Conservation (phyloP, 2,113 vertebrate genomes). For the Lycocorax pyrrhopterus region DNA sequence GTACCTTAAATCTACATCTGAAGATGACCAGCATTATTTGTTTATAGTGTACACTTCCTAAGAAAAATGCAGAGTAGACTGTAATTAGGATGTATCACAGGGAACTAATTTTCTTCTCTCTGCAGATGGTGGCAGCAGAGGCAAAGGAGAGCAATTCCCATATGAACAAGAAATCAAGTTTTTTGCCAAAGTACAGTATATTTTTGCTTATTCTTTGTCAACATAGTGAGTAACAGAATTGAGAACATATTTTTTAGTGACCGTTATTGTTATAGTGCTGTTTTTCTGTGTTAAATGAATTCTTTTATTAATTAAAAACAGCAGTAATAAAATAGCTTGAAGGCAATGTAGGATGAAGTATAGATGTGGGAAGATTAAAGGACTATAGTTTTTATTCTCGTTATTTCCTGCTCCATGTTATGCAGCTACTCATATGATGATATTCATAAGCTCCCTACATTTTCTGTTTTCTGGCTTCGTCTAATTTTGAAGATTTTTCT, state of each 20-base stretch:
- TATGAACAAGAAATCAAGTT: conserved; percentile 97
- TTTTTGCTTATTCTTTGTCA: conserved; percentile 27
- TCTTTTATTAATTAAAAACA: neutral
- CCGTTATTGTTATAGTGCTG: neutral
- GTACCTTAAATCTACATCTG: neutral
- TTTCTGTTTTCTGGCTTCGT: neutral
- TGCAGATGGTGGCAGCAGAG: conserved; percentile 82
- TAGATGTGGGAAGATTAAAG: neutral
- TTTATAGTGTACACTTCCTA: neutral
- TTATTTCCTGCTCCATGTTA: neutral
- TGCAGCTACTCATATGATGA: neutral
- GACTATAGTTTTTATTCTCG: neutral
- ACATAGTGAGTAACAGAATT: neutral
- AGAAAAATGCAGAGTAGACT: neutral
- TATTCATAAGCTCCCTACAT: neutral
- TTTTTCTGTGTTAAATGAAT: neutral
- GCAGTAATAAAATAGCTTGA: neutral
- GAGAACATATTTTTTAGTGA: neutral
- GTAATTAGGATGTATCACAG: neutral
- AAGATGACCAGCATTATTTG: neutral
- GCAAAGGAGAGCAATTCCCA: conserved; percentile 84
- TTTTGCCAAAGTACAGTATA: conserved; percentile 91
- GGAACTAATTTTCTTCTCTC: conserved; percentile 42
- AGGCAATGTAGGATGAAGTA: neutral
- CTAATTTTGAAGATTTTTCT: neutral